Evolutionary conservation across 2,888 invertebrate genomes (phyloP).

Genomic region (Lydus trimaculatus): DNA sequence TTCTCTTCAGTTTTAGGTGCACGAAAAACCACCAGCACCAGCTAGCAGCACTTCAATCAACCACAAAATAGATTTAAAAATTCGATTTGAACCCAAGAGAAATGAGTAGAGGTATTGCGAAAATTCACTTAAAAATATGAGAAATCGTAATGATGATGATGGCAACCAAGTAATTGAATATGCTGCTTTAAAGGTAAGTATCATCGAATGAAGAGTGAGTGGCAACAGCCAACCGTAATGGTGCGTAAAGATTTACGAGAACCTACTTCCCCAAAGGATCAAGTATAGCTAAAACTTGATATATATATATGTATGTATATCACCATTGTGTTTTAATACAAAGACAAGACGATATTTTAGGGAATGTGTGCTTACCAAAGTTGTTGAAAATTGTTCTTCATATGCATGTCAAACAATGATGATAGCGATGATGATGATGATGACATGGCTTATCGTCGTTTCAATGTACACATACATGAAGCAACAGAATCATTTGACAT

Average conservation of each 20-base stretch:
- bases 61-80: neutral
- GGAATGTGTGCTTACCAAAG: neutral
- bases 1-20: neutral
- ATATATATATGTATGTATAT: constrained; percentile 11
- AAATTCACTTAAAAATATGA: neutral
- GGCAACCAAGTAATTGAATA: neutral
- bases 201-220: constrained; percentile 25
- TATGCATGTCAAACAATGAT: neutral
- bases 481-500: neutral
- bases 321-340: constrained; percentile 11
- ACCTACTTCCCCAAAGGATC: constrained; percentile 32
- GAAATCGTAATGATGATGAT: neutral
- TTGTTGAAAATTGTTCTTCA: neutral
- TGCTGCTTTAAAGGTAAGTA: constrained; percentile 15
- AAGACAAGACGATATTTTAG: neutral
- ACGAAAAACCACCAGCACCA: neutral
- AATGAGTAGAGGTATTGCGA: neutral
- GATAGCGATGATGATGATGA: too few species aligned
- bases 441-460: neutral
- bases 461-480: neutral
- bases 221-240: constrained; percentile 37
- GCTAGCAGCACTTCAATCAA: too few species aligned
- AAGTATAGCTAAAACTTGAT: constrained; percentile 38
- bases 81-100: neutral
- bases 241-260: constrained; percentile 43